These are phyloP conservation scores for Coregonus sp. DNA, from an alignment of 2,797 vertebrate species.

Conservation along the genomic window DNA sequence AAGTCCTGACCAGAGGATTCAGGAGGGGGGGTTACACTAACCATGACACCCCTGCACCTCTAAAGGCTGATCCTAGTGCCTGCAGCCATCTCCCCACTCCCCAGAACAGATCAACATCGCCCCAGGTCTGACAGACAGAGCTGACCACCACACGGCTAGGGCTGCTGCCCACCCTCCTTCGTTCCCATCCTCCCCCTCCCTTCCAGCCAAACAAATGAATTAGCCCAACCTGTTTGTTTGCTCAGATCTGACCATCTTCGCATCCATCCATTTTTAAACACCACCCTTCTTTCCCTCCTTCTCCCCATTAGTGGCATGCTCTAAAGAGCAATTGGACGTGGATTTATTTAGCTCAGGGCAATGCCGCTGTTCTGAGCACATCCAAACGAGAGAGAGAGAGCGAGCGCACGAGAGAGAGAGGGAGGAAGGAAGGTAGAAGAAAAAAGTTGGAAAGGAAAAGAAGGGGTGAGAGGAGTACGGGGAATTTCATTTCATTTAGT, in stretches of 20 bases:
- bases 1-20: conserved; percentile 8
- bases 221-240: conserved; percentile 72
- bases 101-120: conserved; percentile 35
- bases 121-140: conserved; percentile 33
- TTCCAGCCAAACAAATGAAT: conserved; percentile 61
- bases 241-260: conserved; percentile 65
- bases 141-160: conserved; percentile 32
- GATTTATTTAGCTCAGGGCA: conserved; percentile 77
- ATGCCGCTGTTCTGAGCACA: conserved; percentile 53
- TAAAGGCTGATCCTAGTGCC: conserved; percentile 29
- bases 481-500: conserved; percentile 74
- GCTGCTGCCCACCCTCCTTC: not conserved
- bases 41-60: conserved; percentile 8
- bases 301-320: conserved; percentile 69
- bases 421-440: not conserved
- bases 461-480: conserved; percentile 19
- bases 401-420: conserved; percentile 28
- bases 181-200: conserved; percentile 4
- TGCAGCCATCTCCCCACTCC: conserved; percentile 38
- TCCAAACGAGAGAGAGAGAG: conserved; percentile 5
- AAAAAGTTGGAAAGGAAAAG: conserved; percentile 40
- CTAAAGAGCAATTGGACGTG: conserved; percentile 72
- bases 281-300: conserved; percentile 55
- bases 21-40: conserved; percentile 3
- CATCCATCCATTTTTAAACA: conserved; percentile 79